phyloP scores from a whole-genome alignment of 2,888 invertebrate species.

The Aphodius granarius region DNA sequence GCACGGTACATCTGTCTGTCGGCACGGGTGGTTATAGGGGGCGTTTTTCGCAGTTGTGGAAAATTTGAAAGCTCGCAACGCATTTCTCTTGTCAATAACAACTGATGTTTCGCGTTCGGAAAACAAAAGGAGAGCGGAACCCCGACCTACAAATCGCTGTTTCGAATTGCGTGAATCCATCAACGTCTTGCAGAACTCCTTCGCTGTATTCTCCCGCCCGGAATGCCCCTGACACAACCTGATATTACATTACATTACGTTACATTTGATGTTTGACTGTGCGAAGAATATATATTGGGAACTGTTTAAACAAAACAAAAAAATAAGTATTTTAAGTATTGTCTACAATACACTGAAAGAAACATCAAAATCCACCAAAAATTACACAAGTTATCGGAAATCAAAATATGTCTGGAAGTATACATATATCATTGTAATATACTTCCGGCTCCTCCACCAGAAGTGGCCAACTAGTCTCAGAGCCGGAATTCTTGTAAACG shows the following conservation, averaged over 20 bases:
- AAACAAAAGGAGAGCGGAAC: constrained; percentile 2
- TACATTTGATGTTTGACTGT: background rate
- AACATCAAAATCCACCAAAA: no score
- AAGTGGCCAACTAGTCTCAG: background rate
- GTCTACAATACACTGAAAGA: no score
- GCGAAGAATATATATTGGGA: no score
- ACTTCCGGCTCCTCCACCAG: background rate
- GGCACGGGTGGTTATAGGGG: background rate
- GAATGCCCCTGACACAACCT: background rate
- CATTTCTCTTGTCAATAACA: constrained; percentile 11
- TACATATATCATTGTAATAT: background rate
- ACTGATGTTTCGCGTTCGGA: constrained; percentile 13
- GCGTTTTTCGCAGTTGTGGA: background rate
- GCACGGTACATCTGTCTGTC: background rate
- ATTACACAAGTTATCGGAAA: no score
- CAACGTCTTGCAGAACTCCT: background rate
- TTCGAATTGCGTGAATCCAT: background rate
- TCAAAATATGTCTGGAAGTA: no score
- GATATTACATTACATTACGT: background rate
- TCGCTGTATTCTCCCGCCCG: background rate
- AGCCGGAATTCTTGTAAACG: background rate
- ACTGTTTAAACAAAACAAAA: no score
- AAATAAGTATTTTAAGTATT: no score
- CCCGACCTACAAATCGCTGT: constrained; percentile 3
- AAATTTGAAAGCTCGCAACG: background rate